Conservation (phyloP, 2,113 vertebrate species). For the Daboia siamensis region DNA sequence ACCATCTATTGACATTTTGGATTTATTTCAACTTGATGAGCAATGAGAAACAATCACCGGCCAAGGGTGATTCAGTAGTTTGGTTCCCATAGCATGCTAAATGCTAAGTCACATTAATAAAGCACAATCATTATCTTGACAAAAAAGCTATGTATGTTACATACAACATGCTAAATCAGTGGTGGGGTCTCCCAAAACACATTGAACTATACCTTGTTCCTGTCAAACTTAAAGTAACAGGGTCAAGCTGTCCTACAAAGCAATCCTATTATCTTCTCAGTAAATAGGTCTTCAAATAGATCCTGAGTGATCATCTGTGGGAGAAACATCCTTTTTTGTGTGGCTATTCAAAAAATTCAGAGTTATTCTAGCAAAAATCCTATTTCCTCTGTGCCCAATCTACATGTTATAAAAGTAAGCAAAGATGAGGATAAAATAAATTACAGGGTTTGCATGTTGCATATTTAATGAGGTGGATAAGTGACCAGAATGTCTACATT, state of each 20-base stretch:
- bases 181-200: neutral
- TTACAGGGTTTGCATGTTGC: neutral
- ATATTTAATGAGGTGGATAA: neutral
- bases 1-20: neutral
- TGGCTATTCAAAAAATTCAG: neutral
- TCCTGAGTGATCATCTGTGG: neutral
- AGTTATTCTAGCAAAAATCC: neutral
- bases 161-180: neutral
- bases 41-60: neutral
- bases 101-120: neutral
- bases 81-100: neutral
- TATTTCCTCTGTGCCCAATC: neutral
- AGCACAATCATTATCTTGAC: neutral
- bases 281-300: neutral
- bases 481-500: neutral
- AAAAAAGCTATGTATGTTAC: neutral
- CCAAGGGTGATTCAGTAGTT: neutral
- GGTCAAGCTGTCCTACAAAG: neutral
- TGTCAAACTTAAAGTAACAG: neutral
- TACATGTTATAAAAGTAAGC: neutral
- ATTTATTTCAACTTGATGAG: neutral
- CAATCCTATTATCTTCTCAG: neutral
- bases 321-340: neutral
- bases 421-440: neutral
- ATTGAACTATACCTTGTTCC: neutral